Evolutionary conservation across 2,888 invertebrate species (phyloP).

Genomic region (Orthosia gracilis): DNA sequence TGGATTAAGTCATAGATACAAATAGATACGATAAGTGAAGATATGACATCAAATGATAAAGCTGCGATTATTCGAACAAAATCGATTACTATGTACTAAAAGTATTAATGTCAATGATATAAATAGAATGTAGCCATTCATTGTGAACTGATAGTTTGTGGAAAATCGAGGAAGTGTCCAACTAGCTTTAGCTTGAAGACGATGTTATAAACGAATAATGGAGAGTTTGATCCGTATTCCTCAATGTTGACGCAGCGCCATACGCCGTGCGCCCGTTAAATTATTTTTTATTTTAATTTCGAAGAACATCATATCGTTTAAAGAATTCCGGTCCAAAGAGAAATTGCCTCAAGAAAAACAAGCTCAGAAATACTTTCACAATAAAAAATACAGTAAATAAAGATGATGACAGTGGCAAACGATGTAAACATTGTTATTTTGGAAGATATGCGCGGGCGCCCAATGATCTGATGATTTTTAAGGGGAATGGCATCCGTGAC

Average conservation of each 20-base stretch:
- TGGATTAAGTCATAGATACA: conserved; percentile 1
- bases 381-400: conserved; percentile 45
- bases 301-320: background rate
- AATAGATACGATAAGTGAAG: conserved; percentile 28
- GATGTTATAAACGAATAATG: background rate
- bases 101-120: background rate
- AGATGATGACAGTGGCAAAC: conserved; percentile 51
- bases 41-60: conserved; percentile 13
- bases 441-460: conserved; percentile 63
- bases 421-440: conserved; percentile 58
- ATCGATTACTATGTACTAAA: conserved; percentile 6
- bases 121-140: conserved; percentile 4
- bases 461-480: conserved; percentile 65
- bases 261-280: no score
- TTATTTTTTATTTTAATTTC: no score
- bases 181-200: background rate
- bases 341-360: conserved; percentile 15
- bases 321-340: background rate
- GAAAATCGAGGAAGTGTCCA: background rate
- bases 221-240: no score
- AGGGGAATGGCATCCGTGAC: conserved; percentile 57
- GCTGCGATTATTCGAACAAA: background rate
- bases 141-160: no score
- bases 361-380: conserved; percentile 17
- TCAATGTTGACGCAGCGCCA: no score